Evolutionary conservation across 2,888 invertebrate genomes (phyloP).

Genomic region (Rhingia campestris): DNA sequence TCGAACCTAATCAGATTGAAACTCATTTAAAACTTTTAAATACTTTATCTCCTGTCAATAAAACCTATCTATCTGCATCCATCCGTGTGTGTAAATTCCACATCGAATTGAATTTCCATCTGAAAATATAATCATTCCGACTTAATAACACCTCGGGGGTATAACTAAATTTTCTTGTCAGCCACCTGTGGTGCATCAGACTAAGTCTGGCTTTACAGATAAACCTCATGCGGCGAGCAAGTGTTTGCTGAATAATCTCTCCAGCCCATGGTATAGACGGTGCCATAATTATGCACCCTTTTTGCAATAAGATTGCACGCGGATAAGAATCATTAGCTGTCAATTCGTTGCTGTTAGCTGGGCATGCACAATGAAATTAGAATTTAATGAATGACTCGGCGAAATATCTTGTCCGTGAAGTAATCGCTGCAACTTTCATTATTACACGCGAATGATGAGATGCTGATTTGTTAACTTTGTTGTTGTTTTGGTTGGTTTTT

Average conservation of each 20-base stretch:
- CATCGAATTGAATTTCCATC: slow-evolving; percentile 41
- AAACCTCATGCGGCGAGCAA: slow-evolving; percentile 18
- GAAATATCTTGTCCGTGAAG: slow-evolving; percentile 51
- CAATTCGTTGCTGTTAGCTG: slow-evolving; percentile 50
- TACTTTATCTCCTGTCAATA: not conserved
- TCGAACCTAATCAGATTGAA: not conserved
- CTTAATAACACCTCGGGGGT: slow-evolving; percentile 24
- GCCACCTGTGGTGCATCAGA: slow-evolving; percentile 61
- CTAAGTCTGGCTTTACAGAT: slow-evolving; percentile 18
- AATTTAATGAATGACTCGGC: slow-evolving; percentile 72
- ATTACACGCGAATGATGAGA: not conserved
- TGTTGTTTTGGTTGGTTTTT: no score
- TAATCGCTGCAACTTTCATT: slow-evolving; percentile 38
- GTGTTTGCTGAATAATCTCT: slow-evolving; percentile 22
- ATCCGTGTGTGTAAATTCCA: slow-evolving; percentile 11
- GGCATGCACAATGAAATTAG: slow-evolving; percentile 34
- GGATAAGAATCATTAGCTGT: slow-evolving; percentile 70
- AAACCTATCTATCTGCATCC: not conserved
- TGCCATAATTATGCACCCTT: slow-evolving; percentile 70
- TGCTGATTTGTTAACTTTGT: no score
- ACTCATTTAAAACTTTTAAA: not conserved
- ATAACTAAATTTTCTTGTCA: slow-evolving; percentile 9
- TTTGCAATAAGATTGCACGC: slow-evolving; percentile 62
- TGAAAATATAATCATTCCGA: slow-evolving; percentile 18
- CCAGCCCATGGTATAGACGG: slow-evolving; percentile 4